phyloP scores from a whole-genome alignment of 1,140 invertebrate genomes.

The Holcopasites calliopsidis region DNA sequence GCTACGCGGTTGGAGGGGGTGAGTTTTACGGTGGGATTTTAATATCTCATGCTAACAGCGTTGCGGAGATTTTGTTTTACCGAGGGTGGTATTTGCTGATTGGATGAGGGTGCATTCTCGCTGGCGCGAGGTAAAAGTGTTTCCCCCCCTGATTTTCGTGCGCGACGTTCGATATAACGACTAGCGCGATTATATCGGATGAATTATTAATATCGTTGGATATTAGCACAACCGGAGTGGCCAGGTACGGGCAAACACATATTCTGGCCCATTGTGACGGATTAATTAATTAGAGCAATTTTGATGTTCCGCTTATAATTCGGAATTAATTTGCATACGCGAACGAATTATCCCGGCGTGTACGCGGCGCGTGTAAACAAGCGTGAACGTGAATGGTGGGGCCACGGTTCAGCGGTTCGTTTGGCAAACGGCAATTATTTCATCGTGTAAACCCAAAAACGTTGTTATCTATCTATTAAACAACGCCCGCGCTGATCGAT shows the following conservation, averaged over 20 bases:
- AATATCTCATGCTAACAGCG: too few relatives aligned
- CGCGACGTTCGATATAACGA: neutral
- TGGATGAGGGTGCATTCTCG: too few relatives aligned
- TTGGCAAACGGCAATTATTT: neutral
- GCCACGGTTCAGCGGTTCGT: neutral
- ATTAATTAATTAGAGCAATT: constrained; percentile 36
- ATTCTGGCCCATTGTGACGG: constrained; percentile 20
- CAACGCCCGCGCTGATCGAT: too few relatives aligned
- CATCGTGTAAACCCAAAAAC: neutral
- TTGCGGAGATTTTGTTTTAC: neutral
- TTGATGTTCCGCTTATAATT: constrained; percentile 41
- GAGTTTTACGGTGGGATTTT: neutral
- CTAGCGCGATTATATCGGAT: constrained; percentile 4
- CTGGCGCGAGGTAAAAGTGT: neutral
- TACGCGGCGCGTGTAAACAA: constrained; percentile 18
- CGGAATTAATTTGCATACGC: constrained; percentile 19
- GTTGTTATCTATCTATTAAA: neutral
- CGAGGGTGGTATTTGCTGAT: too few relatives aligned
- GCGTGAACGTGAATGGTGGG: neutral
- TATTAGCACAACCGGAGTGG: neutral
- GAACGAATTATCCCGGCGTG: constrained; percentile 11
- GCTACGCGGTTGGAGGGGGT: neutral
- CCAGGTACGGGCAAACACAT: neutral
- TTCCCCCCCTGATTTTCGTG: neutral
- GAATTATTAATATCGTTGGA: constrained; percentile 26